Base-by-base conservation (phyloP, 2,797 vertebrate species). In the Vipera latastei region DNA sequence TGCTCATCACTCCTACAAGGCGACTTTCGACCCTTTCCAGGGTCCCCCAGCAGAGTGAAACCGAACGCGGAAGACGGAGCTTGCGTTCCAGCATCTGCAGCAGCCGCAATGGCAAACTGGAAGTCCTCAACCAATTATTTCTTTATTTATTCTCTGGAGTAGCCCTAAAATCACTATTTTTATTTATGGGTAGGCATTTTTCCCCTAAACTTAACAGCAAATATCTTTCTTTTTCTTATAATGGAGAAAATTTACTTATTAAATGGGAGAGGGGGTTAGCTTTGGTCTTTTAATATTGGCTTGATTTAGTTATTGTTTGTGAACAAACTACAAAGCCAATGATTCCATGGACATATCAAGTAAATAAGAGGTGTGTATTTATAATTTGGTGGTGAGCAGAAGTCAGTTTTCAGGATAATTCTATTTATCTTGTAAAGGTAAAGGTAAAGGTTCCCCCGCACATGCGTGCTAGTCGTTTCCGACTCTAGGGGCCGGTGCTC, bases 351-450 rank as follows among this genome's bases (percentile, higher is more conserved):
- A 2, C 6, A 48, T 59, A 55, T 88, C 20, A 83, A 13, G 12
- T 28, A 73, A 6, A 9, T 8, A 0, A 0, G 8, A 78, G 5
- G 13, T 8, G 0, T 0, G 6, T 53, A 85, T 91, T 83, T 22
- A 55, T 78, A 56, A 4, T 38, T 7, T 88, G 18, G 1, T 28
- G 4, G 60, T 48, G 90, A 60, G 18, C 85, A 32, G 22, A 18
- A 60, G 32, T 91, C 53, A 89, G 51, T 89, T 65, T 89, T 89
- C 12, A 65, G 59, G 38, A 59, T 59, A 65, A 69, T 32, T 65
- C 51, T 61, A 13, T 57, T 22, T 90, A 89, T 11, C 13, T 85
- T 94, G 86, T 26, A 92, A 86, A n/a, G n/a, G n/a, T n/a, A n/a
- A n/a, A n/a, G n/a, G n/a, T n/a, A n/a, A n/a, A n/a, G n/a, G n/a